These are phyloP conservation scores for Clamator glandarius DNA, from an alignment of 2,797 vertebrate species.

Conservation along the genomic window DNA sequence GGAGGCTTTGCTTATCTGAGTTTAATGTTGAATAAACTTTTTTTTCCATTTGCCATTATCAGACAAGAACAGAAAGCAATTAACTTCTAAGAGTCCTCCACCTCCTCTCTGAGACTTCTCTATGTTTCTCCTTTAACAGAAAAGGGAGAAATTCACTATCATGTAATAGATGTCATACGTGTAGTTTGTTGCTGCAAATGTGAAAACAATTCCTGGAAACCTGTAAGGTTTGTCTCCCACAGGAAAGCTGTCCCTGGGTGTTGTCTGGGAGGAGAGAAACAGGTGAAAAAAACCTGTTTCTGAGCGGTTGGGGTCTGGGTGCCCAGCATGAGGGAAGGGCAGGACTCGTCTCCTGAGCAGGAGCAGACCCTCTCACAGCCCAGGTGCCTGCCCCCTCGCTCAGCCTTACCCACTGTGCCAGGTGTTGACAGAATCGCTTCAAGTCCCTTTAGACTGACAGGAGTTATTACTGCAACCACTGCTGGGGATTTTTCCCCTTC, in stretches of 20 bases:
- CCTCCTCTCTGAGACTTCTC: not conserved
- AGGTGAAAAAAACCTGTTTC: not conserved
- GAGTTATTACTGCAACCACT: not conserved
- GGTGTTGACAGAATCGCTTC: not conserved
- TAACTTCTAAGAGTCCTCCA: not conserved
- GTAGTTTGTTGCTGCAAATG: not conserved
- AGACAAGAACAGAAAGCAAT: not conserved
- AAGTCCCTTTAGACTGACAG: not conserved
- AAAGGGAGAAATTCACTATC: not conserved
- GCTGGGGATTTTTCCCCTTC: not conserved
- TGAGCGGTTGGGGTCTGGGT: not conserved
- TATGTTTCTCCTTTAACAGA: not conserved
- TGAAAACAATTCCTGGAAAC: not conserved
- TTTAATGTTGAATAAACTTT: not conserved
- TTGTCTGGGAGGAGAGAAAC: not conserved
- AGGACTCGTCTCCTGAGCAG: not conserved
- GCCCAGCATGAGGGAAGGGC: not conserved
- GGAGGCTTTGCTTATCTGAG: not conserved
- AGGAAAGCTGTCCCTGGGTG: not conserved
- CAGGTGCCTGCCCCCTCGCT: not conserved
- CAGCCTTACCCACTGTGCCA: not conserved
- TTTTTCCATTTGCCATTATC: not conserved
- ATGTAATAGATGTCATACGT: fast-evolving
- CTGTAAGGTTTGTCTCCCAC: too few species aligned
- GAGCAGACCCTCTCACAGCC: not conserved